Evolutionary conservation across 1,140 invertebrate genomes (phyloP).

Genomic region (Tachypleus tridentatus): DNA sequence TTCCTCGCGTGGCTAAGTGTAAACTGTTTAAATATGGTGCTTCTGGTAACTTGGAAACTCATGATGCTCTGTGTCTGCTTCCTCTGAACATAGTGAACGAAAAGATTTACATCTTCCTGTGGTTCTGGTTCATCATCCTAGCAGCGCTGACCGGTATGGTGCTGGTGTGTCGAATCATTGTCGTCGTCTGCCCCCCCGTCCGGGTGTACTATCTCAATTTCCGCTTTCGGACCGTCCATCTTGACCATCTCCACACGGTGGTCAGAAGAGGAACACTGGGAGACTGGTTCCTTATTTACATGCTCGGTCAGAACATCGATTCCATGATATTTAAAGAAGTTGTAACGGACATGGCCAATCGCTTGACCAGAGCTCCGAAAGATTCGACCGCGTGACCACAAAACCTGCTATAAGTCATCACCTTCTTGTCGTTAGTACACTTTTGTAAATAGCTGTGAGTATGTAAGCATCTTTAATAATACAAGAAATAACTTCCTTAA

Average conservation of each 20-base stretch:
- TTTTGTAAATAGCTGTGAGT: no score
- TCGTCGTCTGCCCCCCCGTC: slow-evolving; percentile 67
- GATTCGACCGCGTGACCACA: slow-evolving; percentile 11
- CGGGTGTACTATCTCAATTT: slow-evolving; percentile 78
- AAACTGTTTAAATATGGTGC: slow-evolving; percentile 75
- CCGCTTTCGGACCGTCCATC: slow-evolving; percentile 67
- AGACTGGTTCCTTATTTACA: slow-evolving; percentile 90
- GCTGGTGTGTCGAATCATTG: slow-evolving; percentile 58
- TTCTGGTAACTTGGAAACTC: slow-evolving; percentile 64
- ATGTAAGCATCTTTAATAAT: no score
- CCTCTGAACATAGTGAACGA: slow-evolving; percentile 79
- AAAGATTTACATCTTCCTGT: slow-evolving; percentile 80
- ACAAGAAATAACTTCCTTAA: no score
- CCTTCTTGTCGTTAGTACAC: no score
- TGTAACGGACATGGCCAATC: slow-evolving; percentile 76
- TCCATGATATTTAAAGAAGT: slow-evolving; percentile 84
- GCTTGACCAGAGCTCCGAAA: slow-evolving; percentile 40
- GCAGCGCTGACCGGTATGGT: slow-evolving; percentile 55
- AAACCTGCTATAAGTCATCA: background rate
- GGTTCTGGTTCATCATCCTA: slow-evolving; percentile 79
- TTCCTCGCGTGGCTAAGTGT: slow-evolving; percentile 80
- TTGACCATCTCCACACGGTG: slow-evolving; percentile 80
- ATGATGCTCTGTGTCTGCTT: slow-evolving; percentile 74
- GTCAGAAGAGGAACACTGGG: slow-evolving; percentile 81
- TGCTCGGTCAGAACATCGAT: slow-evolving; percentile 89